Evolutionary conservation across 2,797 vertebrate species (phyloP).

Genomic region (Cryptoblepharus egeriae): DNA sequence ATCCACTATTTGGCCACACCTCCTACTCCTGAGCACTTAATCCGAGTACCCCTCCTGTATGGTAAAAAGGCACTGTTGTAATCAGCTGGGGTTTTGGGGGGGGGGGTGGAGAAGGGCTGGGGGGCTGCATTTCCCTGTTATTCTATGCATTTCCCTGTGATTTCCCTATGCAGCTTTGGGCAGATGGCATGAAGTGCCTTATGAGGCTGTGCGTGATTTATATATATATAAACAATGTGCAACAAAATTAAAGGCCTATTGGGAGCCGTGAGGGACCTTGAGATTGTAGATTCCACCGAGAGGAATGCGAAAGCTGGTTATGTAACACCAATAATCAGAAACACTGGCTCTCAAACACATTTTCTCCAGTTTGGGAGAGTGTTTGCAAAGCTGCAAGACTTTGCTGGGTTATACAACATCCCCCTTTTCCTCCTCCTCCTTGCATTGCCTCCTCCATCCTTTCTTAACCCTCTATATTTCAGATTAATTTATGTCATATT

Average conservation of each 20-base stretch:
- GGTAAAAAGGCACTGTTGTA: conserved; percentile 74
- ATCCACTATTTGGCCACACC: conserved; percentile 90
- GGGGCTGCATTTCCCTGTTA: not conserved
- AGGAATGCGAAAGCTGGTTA: conserved; percentile 93
- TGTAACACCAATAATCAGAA: conserved; percentile 98
- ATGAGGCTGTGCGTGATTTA: too few relatives aligned
- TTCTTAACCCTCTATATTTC: conserved; percentile 9
- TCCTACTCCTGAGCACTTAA: conserved; percentile 82
- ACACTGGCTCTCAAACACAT: conserved; percentile 76
- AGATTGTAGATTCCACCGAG: conserved; percentile 83
- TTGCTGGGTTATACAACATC: conserved; percentile 60
- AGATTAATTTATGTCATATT: conserved; percentile 64
- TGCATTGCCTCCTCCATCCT: not conserved
- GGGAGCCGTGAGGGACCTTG: conserved; percentile 72
- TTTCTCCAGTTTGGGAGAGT: conserved; percentile 39
- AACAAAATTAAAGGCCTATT: not conserved
- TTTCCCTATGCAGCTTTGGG: too few relatives aligned
- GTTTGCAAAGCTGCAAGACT: conserved; percentile 57
- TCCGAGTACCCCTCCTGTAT: conserved; percentile 86
- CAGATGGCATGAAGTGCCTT: too few relatives aligned
- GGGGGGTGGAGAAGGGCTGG: conserved; percentile 31
- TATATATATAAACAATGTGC: not conserved
- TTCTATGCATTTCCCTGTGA: too few relatives aligned
- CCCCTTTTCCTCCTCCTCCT: not conserved
- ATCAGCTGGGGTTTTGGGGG: conserved; percentile 60